Evolutionary conservation across 2,888 invertebrate genomes (phyloP).

Genomic region (Theretra japonica): DNA sequence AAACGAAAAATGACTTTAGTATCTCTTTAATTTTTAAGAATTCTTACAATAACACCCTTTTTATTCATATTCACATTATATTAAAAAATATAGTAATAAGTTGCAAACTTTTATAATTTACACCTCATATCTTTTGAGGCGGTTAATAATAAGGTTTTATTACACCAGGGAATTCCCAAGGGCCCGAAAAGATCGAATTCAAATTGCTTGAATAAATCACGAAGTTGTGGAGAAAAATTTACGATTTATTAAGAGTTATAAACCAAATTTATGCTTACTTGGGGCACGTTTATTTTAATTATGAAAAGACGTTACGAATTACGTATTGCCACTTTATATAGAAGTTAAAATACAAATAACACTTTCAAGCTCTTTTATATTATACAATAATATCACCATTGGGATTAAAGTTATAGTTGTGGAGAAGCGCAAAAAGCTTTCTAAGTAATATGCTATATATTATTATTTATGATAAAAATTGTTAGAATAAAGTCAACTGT

Average conservation of each 20-base stretch:
- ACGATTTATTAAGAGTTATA: conserved; percentile 46
- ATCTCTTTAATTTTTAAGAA: background rate
- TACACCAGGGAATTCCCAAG: background rate
- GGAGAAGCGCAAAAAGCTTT: no score
- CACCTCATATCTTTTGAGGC: background rate
- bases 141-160: background rate
- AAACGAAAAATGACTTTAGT: background rate
- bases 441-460: no score
- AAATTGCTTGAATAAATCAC: conserved; percentile 29
- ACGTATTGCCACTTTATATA: background rate
- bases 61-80: background rate
- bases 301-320: conserved; percentile 1
- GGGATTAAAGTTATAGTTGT: no score
- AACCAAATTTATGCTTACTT: conserved; percentile 46
- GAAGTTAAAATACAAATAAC: no score
- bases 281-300: conserved; percentile 30
- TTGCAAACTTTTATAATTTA: background rate
- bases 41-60: background rate
- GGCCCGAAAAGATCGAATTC: conserved; percentile 28
- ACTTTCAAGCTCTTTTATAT: background rate
- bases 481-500: no score
- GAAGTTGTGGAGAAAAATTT: conserved; percentile 19
- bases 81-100: background rate
- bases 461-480: no score
- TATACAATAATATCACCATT: no score